phyloP scores from a whole-genome alignment of 2,888 invertebrate species.

The Drosophila tanythrix region DNA sequence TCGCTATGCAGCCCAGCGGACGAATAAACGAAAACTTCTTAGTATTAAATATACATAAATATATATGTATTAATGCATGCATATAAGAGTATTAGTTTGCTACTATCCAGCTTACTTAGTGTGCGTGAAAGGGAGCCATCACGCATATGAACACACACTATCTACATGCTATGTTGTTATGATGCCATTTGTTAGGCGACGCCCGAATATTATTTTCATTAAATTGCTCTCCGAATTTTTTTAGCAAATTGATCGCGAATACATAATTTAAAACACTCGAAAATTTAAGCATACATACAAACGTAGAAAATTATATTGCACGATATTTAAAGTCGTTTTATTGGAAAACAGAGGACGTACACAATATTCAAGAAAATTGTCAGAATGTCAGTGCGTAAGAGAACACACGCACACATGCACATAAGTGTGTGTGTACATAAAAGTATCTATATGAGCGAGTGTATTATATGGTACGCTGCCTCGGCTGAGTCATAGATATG shows the following conservation, averaged over 20 bases:
- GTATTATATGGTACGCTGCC: constrained; percentile 9
- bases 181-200: constrained; percentile 36
- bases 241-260: constrained; percentile 18
- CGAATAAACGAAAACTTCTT: constrained; percentile 23
- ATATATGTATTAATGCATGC: neutral
- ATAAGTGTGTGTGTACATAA: constrained; percentile 1
- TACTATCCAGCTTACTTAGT: constrained; percentile 7
- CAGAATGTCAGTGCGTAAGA: constrained; percentile 19
- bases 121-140: constrained; percentile 38
- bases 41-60: constrained; percentile 10
- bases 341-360: constrained; percentile 17
- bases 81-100: constrained; percentile 4
- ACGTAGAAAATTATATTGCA: neutral
- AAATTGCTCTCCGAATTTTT: constrained; percentile 6
- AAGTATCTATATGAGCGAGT: constrained; percentile 1
- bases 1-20: constrained; percentile 23
- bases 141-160: constrained; percentile 25
- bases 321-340: neutral
- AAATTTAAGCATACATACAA: neutral
- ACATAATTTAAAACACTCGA: neutral
- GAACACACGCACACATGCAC: constrained; percentile 10
- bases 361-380: constrained; percentile 18
- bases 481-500: constrained; percentile 40
- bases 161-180: constrained; percentile 19
- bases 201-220: constrained; percentile 34